Conservation (phyloP, 2,113 vertebrate species). For the Salvelinus fontinalis region DNA sequence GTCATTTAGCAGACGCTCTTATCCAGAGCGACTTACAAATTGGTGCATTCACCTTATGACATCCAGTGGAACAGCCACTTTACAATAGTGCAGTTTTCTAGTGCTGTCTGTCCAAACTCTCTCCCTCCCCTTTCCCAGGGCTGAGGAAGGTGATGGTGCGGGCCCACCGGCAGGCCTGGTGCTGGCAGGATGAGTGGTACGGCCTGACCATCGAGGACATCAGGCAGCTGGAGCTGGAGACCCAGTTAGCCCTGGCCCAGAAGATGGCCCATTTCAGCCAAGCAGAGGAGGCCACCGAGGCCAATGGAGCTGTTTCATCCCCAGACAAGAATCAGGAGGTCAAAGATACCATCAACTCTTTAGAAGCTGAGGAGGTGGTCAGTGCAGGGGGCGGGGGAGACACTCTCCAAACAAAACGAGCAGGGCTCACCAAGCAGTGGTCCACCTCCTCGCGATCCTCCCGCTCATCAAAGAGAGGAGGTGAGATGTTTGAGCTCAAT, state of each 20-base stretch:
- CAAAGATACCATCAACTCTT: slow-evolving; percentile 71
- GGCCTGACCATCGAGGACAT: slow-evolving; percentile 97
- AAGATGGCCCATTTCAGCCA: slow-evolving; percentile 93
- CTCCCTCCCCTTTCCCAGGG: slow-evolving; percentile 64
- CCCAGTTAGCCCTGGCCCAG: slow-evolving; percentile 87
- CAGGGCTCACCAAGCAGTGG: slow-evolving; percentile 95
- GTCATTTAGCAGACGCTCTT: too few relatives aligned
- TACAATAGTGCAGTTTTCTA: too few relatives aligned
- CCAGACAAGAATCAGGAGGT: slow-evolving; percentile 71
- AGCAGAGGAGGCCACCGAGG: slow-evolving; percentile 69
- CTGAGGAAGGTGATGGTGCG: slow-evolving; percentile 94
- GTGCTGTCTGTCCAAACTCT: neutral
- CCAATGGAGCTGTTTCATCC: slow-evolving; percentile 53
- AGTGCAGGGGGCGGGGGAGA: slow-evolving; percentile 69
- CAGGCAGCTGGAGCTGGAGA: slow-evolving; percentile 92
- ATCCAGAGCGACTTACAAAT: too few relatives aligned
- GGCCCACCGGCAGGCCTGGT: slow-evolving; percentile 98
- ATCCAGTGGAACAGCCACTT: too few relatives aligned
- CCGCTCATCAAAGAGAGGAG: slow-evolving; percentile 93
- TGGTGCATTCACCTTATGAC: too few relatives aligned
- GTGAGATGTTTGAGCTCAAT: slow-evolving; percentile 71
- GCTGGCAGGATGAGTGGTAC: slow-evolving; percentile 99
- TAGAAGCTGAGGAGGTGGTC: slow-evolving; percentile 71
- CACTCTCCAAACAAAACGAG: slow-evolving; percentile 75
- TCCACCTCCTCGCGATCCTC: slow-evolving; percentile 97